Base-by-base conservation (phyloP, 2,888 invertebrate genomes). In the Polyommatus iphigenia region DNA sequence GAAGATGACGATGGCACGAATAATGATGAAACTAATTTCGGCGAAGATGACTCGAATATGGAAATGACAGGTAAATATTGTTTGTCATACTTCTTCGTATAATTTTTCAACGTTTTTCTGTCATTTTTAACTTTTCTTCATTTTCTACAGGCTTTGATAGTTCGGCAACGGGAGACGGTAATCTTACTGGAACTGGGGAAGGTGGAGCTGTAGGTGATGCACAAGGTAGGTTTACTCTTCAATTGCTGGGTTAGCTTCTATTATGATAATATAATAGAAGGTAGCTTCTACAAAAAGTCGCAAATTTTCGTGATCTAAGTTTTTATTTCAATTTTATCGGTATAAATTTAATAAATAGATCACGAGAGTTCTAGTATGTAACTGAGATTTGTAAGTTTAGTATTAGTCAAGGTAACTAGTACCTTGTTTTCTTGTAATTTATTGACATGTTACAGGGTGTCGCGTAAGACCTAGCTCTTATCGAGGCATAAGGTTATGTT, bases 21-120 rank as follows among this genome's bases (percentile, higher is more conserved):
- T 80, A 96, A 96, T 84, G 95, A 95, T 83, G 96, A 96, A 85
- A 93, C 95, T 0, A 94, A 95, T 84, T 96, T 95, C 83, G 96
- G 95, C 85, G 96, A 96, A 89, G 96, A 96, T 79, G 96, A 96
- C 87, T 94, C 95, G 1, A 96, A 96, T 86, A 95, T 95, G 89
- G 96, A 96, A 89, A 95, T 96, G 95, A 89, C 94, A 86, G 94
- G 94, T 94, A 86, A 84, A 59, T 41, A 13, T 50, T 32, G 8
- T n/a, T 29, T 20, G 7, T 54, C 7, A 1, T 72, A 7, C 4
- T 46, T 46, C 15, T 29, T 18, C 1, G 18, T 71, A 54, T 54
- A 18, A 18, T 15, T 50, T 15, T 1, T 36, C 0, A 18, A 13
- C 71, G n/a, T n/a, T 7, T 62, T 62, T 62, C 13, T 13, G 15